Percentiles rank a stretch among this genome's conserved stretches.
phyloP scores from a whole-genome alignment of 53 echinoderm and acorn worm genomes.

The Glandiceps talaboti region DNA sequence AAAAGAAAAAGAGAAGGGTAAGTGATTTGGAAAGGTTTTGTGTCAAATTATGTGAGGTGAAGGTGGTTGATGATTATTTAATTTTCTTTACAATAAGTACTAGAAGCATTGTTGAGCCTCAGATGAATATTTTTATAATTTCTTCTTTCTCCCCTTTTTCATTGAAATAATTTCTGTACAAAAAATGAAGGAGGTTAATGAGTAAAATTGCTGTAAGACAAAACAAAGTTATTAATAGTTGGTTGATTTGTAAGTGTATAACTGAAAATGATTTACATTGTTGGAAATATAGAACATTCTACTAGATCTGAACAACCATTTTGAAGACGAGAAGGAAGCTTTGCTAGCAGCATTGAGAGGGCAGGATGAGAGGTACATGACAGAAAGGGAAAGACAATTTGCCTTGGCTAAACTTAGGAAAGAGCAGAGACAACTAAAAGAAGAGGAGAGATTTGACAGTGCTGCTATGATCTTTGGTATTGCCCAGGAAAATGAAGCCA shows the following conservation, averaged over 20 bases:
- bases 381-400: conserved; percentile 77
- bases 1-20: conserved; percentile 52
- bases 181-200: too few relatives aligned
- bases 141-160: background rate
- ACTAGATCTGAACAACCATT: conserved; percentile 73
- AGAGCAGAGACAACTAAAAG: conserved; percentile 75
- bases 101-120: too few relatives aligned
- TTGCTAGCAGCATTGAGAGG: conserved; percentile 50
- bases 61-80: too few relatives aligned
- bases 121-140: too few relatives aligned
- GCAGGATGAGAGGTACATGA: conserved; percentile 40
- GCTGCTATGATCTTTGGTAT: conserved; percentile 86
- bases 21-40: too few relatives aligned
- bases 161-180: background rate
- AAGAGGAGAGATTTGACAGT: conserved; percentile 80
- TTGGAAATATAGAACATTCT: conserved; percentile 48
- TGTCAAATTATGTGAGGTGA: too few relatives aligned
- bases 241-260: too few relatives aligned
- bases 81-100: too few relatives aligned
- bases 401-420: conserved; percentile 75
- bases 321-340: conserved; percentile 86
- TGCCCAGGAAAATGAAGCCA: conserved; percentile 68
- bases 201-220: too few relatives aligned
- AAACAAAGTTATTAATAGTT: too few relatives aligned
- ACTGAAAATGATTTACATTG: too few relatives aligned